These are phyloP conservation scores for Ormyrus thymus DNA, from an alignment of 2,888 invertebrate species.

Conservation along the genomic window DNA sequence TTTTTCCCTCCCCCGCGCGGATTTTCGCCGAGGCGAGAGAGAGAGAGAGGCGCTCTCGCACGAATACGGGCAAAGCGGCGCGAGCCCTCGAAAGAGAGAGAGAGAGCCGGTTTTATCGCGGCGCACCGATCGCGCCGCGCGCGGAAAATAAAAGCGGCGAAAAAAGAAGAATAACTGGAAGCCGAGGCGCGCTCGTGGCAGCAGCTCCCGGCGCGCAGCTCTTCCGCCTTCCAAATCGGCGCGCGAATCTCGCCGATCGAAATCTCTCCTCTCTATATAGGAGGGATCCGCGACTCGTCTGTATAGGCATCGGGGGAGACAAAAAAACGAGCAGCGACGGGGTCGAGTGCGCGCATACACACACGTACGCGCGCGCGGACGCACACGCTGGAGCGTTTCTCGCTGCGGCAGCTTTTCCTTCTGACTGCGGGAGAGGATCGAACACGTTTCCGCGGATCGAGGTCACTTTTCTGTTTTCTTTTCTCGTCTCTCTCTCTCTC, in stretches of 20 bases:
- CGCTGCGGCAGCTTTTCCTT: constrained; percentile 36
- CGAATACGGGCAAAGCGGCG: too few species aligned
- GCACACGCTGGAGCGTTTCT: constrained; percentile 11
- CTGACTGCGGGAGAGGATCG: constrained; percentile 29
- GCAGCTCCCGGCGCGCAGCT: constrained; percentile 20
- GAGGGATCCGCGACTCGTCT: neutral
- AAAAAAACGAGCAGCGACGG: neutral
- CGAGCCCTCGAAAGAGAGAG: neutral
- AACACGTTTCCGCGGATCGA: constrained; percentile 60
- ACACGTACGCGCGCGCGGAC: neutral
- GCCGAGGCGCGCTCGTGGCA: constrained; percentile 4
- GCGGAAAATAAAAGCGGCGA: neutral
- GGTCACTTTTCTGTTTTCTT: constrained; percentile 68
- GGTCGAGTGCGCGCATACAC: constrained; percentile 6
- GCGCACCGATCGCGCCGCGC: too few species aligned
- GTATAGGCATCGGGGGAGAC: neutral
- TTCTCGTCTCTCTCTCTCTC: constrained; percentile 29
- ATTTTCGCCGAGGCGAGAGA: neutral
- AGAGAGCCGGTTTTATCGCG: too few species aligned
- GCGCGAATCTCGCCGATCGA: constrained; percentile 30
- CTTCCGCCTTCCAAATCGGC: constrained; percentile 35
- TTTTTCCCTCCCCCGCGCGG: too few species aligned
- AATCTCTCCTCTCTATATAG: neutral
- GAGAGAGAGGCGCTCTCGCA: neutral
- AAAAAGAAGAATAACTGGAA: constrained; percentile 3